These are phyloP conservation scores for Aricia agestis DNA, from an alignment of 1,140 invertebrate genomes.

Conservation along the genomic window DNA sequence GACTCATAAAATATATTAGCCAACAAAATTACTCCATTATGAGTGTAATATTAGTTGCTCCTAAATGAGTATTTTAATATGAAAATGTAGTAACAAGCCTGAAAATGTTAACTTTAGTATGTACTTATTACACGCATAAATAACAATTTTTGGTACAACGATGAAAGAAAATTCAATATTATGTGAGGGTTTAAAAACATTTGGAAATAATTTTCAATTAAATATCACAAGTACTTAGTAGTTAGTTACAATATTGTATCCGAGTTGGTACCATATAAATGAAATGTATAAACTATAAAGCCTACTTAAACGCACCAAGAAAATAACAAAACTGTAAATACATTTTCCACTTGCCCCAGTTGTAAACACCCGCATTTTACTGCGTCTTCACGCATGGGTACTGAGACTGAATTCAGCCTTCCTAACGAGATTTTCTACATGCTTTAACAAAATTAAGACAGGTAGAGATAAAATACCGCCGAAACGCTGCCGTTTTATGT, in stretches of 20 bases:
- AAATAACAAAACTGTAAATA: neutral
- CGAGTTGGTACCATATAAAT: too few species aligned
- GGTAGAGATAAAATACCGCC: constrained; percentile 6
- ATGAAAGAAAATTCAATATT: too few species aligned
- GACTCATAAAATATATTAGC: neutral
- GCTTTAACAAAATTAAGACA: constrained; percentile 18
- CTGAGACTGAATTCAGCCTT: neutral
- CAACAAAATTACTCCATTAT: neutral
- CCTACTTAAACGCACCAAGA: neutral
- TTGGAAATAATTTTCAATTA: too few species aligned
- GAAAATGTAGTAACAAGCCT: neutral
- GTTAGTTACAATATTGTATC: too few species aligned
- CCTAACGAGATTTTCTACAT: constrained; percentile 2
- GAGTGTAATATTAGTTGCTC: neutral
- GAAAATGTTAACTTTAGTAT: neutral
- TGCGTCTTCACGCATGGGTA: constrained; percentile 7
- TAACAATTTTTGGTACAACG: neutral
- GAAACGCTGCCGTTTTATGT: neutral
- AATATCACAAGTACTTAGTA: too few species aligned
- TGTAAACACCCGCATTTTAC: neutral
- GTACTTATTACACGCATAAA: neutral
- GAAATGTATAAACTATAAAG: too few species aligned
- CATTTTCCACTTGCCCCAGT: neutral
- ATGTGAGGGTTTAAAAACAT: too few species aligned
- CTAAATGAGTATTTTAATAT: neutral